Conservation (phyloP, 1,140 invertebrate genomes). For the Brachystomella parvula region DNA sequence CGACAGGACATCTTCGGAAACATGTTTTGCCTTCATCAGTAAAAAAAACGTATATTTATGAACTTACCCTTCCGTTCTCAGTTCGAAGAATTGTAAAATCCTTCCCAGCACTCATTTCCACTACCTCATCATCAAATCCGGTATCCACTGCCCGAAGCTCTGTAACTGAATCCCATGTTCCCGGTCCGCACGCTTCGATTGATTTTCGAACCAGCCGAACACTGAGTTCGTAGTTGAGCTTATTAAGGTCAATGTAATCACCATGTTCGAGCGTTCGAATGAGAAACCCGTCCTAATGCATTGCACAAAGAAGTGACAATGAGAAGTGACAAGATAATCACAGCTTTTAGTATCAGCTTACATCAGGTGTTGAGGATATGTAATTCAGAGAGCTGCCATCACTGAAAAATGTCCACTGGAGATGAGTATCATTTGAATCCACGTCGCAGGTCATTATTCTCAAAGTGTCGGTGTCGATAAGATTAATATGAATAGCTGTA, state of each 20-base stretch:
- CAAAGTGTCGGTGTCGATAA: no score
- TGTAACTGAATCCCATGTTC: constrained; percentile 60
- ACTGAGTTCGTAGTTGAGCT: constrained; percentile 55
- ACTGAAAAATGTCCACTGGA: constrained; percentile 72
- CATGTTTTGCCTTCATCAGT: no score
- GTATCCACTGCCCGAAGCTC: constrained; percentile 42
- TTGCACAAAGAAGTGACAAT: background rate
- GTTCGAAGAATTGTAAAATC: constrained; percentile 76
- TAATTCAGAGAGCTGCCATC: constrained; percentile 75
- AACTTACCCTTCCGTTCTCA: constrained; percentile 60
- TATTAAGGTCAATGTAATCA: constrained; percentile 47
- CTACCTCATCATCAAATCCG: constrained; percentile 61
- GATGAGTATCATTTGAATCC: no score
- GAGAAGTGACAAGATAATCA: background rate
- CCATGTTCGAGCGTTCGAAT: constrained; percentile 59
- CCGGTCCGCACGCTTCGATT: constrained; percentile 64
- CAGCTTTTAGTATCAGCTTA: background rate
- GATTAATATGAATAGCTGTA: no score
- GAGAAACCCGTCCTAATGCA: constrained; percentile 67
- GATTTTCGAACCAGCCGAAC: constrained; percentile 71
- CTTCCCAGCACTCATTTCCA: constrained; percentile 62
- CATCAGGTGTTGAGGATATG: constrained; percentile 65
- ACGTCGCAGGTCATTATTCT: no score
- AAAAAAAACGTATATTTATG: background rate
- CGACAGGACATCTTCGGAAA: no score